phyloP scores from a whole-genome alignment of 2,888 invertebrate species.

The Anthophora plumipes region DNA sequence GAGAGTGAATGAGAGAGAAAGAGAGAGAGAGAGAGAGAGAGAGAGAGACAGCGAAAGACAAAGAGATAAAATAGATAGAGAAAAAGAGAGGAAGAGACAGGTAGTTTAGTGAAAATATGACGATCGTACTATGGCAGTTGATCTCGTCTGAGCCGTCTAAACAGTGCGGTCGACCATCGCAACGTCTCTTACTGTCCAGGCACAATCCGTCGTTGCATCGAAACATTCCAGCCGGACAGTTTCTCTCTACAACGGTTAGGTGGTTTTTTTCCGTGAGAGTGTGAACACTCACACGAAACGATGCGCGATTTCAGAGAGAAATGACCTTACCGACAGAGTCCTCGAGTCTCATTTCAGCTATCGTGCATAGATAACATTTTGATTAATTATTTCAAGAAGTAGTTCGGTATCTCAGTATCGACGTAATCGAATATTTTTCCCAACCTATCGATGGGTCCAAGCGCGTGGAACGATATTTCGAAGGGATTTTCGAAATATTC shows the following conservation, averaged over 20 bases:
- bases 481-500: too few relatives aligned
- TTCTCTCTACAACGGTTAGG: conserved; percentile 71
- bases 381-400: neutral
- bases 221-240: conserved; percentile 85
- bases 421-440: too few relatives aligned
- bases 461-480: too few relatives aligned
- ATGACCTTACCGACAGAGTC: conserved; percentile 47
- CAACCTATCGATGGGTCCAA: too few relatives aligned
- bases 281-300: conserved; percentile 34
- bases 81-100: conserved; percentile 22
- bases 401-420: neutral
- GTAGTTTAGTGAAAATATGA: conserved; percentile 38
- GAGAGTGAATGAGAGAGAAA: neutral
- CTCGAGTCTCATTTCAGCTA: conserved; percentile 19
- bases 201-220: conserved; percentile 86
- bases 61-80: neutral
- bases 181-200: conserved; percentile 86
- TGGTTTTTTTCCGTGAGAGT: conserved; percentile 47
- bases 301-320: neutral
- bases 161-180: conserved; percentile 88
- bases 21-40: conserved; percentile 1
- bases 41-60: conserved; percentile 14
- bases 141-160: conserved; percentile 87
- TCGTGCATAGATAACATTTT: neutral
- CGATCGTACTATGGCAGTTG: conserved; percentile 86